phyloP scores from a whole-genome alignment of 35 echinoderm and acorn worm genomes.

The Apostichopus californicus region DNA sequence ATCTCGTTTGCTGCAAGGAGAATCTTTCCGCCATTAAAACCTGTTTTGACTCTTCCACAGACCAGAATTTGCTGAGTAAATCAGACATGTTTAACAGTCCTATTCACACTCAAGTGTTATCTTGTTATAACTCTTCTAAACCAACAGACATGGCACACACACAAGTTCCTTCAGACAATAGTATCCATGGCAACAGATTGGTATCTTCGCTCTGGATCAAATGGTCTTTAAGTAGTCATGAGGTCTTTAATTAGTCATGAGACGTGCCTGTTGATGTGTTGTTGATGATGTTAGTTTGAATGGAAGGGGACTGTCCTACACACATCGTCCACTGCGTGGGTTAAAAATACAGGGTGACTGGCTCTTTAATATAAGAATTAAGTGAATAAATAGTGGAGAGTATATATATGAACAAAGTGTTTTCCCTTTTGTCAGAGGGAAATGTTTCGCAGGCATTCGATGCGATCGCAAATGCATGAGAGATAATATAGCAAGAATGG shows the following conservation, averaged over 20 bases:
- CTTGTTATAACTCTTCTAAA: constrained; percentile 5
- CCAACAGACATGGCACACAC: neutral
- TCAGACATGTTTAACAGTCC: constrained; percentile 36
- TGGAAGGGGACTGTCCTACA: neutral
- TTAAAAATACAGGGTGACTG: neutral
- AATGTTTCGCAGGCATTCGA: neutral
- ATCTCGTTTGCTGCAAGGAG: too few species aligned
- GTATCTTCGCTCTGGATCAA: neutral
- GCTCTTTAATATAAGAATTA: neutral
- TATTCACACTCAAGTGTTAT: constrained; percentile 46
- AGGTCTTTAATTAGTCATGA: neutral
- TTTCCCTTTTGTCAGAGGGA: neutral
- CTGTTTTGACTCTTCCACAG: neutral
- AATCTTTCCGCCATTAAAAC: too few species aligned
- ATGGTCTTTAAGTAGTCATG: neutral
- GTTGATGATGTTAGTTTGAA: neutral
- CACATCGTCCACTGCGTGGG: neutral
- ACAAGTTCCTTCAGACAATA: constrained; percentile 4
- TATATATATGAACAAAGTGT: neutral
- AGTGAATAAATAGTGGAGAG: neutral
- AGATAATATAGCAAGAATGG: constrained; percentile 6
- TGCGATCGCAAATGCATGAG: neutral
- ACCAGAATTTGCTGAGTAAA: neutral
- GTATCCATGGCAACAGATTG: constrained; percentile 4
- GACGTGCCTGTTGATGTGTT: neutral